phyloP scores from a whole-genome alignment of 2,888 invertebrate genomes.

The Idaea biselata region DNA sequence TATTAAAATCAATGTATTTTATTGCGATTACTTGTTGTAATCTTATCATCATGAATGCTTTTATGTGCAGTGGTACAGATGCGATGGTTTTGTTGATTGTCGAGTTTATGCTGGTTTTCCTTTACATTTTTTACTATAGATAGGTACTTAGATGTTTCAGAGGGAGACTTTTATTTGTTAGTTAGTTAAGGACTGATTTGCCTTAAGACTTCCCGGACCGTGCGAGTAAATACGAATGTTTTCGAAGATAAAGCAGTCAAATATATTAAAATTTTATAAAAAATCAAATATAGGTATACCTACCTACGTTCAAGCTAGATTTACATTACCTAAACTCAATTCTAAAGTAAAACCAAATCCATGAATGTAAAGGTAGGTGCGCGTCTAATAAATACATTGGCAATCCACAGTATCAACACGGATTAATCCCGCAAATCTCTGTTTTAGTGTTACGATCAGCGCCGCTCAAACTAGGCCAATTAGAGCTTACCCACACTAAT shows the following conservation, averaged over 20 bases:
- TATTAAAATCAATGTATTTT: neutral
- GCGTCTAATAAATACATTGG: constrained; percentile 38
- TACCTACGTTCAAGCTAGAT: no score
- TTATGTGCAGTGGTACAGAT: neutral
- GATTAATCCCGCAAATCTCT: constrained; percentile 73
- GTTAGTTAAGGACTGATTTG: no score
- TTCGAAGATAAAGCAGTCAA: no score
- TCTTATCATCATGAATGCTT: neutral
- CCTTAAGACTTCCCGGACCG: no score
- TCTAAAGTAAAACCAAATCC: constrained; percentile 42
- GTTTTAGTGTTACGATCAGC: constrained; percentile 69
- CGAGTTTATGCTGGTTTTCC: neutral
- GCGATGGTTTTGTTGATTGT: neutral
- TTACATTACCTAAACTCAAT: no score
- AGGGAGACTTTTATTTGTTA: no score
- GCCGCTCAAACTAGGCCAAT: constrained; percentile 70
- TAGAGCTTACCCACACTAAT: constrained; percentile 67
- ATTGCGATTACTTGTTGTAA: neutral
- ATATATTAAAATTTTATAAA: no score
- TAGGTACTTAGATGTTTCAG: no score
- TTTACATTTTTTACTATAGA: no score
- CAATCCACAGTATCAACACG: constrained; percentile 63
- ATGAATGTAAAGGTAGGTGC: constrained; percentile 55
- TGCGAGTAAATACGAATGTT: no score
- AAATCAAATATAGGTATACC: no score